Evolutionary conservation across 1,140 invertebrate genomes (phyloP).

Genomic region (Nasonia giraulti): DNA sequence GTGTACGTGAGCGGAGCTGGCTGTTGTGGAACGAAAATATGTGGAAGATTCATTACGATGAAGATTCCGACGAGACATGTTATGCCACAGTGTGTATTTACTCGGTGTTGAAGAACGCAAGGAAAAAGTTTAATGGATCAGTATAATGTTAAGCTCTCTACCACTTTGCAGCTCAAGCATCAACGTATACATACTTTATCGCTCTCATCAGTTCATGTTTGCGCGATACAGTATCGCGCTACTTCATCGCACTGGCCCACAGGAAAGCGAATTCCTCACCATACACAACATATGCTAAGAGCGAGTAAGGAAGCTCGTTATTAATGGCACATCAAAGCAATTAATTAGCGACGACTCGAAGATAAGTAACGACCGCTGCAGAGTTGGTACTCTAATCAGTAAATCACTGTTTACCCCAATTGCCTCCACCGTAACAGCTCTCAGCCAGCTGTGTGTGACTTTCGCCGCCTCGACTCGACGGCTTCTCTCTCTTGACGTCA

Average conservation of each 20-base stretch:
- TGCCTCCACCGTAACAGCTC: background rate
- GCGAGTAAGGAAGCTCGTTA: background rate
- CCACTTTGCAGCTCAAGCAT: too few species aligned
- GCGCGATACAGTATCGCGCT: too few species aligned
- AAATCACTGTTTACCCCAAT: conserved; percentile 41
- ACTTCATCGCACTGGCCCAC: too few species aligned
- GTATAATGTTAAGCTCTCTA: background rate
- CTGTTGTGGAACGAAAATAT: too few species aligned
- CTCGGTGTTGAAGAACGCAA: background rate
- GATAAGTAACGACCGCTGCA: conserved; percentile 20
- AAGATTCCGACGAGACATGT: background rate
- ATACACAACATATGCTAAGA: background rate
- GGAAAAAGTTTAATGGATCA: conserved; percentile 20
- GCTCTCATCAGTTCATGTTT: too few species aligned
- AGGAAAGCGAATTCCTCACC: background rate
- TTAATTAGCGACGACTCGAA: conserved; percentile 39
- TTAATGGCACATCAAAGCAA: conserved; percentile 41
- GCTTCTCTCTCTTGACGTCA: background rate
- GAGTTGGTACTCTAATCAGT: conserved; percentile 41
- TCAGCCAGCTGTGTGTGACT: background rate
- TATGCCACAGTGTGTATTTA: too few species aligned
- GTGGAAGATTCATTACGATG: background rate
- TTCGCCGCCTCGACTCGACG: background rate
- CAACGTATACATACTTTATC: too few species aligned
- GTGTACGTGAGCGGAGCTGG: background rate